These are phyloP conservation scores for Lepidostoma basale DNA, from an alignment of 1,140 invertebrate species.

Conservation along the genomic window DNA sequence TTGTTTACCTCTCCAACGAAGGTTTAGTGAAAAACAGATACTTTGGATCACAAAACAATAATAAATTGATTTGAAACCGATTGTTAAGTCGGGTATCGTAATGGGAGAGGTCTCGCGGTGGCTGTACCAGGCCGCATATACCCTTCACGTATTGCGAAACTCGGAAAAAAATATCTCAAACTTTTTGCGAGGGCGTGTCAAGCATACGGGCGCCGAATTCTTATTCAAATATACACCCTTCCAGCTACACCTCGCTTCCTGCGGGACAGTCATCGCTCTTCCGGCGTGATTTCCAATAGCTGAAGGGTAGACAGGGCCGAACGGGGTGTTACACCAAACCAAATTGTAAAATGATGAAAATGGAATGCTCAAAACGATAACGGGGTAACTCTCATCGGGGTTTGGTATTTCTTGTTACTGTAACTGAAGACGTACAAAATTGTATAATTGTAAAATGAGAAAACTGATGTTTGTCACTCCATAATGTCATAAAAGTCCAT, in stretches of 20 bases:
- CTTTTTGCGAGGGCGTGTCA: slow-evolving; percentile 13
- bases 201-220: slow-evolving; percentile 22
- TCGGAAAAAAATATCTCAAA: slow-evolving; percentile 22
- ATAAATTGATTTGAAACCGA: slow-evolving; percentile 14
- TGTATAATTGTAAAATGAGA: too few species aligned
- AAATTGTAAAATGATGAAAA: too few species aligned
- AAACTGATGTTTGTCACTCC: too few species aligned
- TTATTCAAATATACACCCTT: slow-evolving; percentile 27
- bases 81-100: slow-evolving; percentile 2
- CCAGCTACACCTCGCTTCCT: neutral
- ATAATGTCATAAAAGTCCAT: too few species aligned
- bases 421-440: too few species aligned
- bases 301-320: too few species aligned
- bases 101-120: neutral
- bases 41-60: slow-evolving; percentile 12
- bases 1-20: too few species aligned
- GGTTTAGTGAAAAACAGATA: too few species aligned
- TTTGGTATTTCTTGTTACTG: too few species aligned
- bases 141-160: neutral
- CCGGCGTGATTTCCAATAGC: slow-evolving; percentile 21
- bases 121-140: slow-evolving; percentile 1
- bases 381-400: too few species aligned
- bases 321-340: too few species aligned
- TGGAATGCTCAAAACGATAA: too few species aligned
- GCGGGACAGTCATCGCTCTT: slow-evolving; percentile 13